Conservation (phyloP, 2,888 invertebrate genomes). For the Coenonympha glycerion region DNA sequence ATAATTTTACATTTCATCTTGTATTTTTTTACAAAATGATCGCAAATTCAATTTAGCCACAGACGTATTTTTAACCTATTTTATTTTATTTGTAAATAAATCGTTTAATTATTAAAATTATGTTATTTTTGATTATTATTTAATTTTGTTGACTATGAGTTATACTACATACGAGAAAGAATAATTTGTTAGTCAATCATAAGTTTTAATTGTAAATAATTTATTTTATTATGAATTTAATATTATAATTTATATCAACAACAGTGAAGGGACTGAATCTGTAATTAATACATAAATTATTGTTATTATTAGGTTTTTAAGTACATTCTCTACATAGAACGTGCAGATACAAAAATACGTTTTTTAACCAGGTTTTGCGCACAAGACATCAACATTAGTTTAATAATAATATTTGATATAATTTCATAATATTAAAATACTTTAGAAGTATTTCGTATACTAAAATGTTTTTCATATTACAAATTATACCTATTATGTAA, state of each 20-base stretch:
- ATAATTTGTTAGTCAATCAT: conserved; percentile 19
- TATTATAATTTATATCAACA: conserved; percentile 35
- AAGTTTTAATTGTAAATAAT: conserved; percentile 28
- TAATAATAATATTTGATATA: background rate
- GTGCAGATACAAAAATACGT: background rate
- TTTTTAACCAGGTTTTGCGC: background rate
- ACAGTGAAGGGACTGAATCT: conserved; percentile 50
- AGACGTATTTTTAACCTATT: conserved; percentile 19
- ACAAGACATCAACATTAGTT: conserved; percentile 1
- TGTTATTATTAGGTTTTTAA: conserved; percentile 31
- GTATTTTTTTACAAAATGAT: conserved; percentile 1
- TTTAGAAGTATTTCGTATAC: background rate
- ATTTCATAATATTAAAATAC: too few relatives aligned
- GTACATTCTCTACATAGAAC: background rate
- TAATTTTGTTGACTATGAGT: conserved; percentile 26
- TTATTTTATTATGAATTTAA: conserved; percentile 36
- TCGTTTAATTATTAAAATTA: conserved; percentile 14
- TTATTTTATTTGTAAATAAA: conserved; percentile 29
- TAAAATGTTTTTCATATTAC: too few relatives aligned
- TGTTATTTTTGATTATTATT: conserved; percentile 19
- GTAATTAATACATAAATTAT: conserved; percentile 42
- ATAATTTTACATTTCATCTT: conserved; percentile 7
- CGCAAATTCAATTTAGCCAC: conserved; percentile 12
- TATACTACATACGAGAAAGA: conserved; percentile 16
- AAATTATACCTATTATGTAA: too few relatives aligned